phyloP scores from a whole-genome alignment of 2,113 vertebrate species.

The Pluvialis apricaria region DNA sequence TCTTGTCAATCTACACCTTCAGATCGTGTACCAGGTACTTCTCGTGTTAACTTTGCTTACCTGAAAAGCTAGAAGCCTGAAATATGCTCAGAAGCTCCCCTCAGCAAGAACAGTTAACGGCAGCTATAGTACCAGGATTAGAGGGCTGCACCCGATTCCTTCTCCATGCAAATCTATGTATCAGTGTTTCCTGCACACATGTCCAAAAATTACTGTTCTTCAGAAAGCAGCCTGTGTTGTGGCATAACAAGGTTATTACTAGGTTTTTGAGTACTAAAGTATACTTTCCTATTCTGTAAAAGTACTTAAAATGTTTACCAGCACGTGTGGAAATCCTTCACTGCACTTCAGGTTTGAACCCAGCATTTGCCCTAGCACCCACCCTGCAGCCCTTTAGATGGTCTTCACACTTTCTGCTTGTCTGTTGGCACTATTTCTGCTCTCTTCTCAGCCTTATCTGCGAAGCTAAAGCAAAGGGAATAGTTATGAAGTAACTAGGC shows the following conservation, averaged over 20 bases:
- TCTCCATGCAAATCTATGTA: accelerated
- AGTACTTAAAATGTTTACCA: neutral
- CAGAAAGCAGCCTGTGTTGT: neutral
- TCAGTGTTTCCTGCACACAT: neutral
- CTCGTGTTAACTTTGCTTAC: neutral
- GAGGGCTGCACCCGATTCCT: neutral
- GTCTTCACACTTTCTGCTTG: neutral
- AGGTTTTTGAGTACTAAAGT: neutral
- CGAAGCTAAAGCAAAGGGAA: neutral
- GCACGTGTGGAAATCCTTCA: accelerated
- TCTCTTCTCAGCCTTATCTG: neutral
- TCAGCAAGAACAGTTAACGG: neutral
- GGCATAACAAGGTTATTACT: neutral
- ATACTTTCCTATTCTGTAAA: neutral
- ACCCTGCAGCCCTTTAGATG: accelerated
- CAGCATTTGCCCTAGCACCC: neutral
- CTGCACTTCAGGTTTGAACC: neutral
- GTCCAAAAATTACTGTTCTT: neutral
- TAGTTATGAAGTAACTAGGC: neutral
- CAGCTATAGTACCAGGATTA: neutral
- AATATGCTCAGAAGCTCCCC: neutral
- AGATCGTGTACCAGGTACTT: neutral
- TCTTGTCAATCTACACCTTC: neutral
- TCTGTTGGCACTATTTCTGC: neutral
- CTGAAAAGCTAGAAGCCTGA: neutral